Evolutionary conservation across 2,113 vertebrate genomes (phyloP).

Genomic region (Prinia subflava): DNA sequence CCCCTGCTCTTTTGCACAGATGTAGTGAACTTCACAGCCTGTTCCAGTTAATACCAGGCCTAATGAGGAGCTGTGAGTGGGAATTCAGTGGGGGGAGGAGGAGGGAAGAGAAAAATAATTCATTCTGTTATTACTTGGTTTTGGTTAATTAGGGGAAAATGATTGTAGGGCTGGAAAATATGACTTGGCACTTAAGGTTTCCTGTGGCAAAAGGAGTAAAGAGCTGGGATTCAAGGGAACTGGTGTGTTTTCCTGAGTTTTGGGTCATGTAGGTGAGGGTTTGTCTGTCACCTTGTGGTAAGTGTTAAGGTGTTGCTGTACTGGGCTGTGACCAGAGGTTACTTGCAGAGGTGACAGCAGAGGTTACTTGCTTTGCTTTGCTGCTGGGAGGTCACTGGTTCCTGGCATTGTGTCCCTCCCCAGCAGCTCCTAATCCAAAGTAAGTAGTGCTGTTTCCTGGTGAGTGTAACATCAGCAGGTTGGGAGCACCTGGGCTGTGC

Average conservation of each 20-base stretch:
- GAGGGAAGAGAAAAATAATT: neutral
- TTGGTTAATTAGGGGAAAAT: neutral
- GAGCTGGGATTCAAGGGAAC: neutral
- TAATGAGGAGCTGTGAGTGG: neutral
- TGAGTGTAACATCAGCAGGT: neutral
- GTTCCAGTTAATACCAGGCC: neutral
- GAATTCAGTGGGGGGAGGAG: neutral
- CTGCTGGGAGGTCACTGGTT: neutral
- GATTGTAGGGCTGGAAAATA: conserved; percentile 7
- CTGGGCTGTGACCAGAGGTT: neutral
- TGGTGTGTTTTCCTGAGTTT: neutral
- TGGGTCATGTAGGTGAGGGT: too few species aligned
- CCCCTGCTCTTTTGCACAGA: neutral
- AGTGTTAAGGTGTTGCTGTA: neutral
- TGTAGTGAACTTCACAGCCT: neutral
- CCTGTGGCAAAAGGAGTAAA: neutral
- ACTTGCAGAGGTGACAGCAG: neutral
- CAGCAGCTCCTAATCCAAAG: neutral
- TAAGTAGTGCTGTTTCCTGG: neutral
- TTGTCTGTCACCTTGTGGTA: neutral
- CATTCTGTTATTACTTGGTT: neutral
- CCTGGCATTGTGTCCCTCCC: neutral
- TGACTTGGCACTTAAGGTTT: neutral
- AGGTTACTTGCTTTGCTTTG: neutral
- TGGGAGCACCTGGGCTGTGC: neutral